Evolutionary conservation across 2,888 invertebrate species (phyloP).

Genomic region (Stenolophus ochropezus): DNA sequence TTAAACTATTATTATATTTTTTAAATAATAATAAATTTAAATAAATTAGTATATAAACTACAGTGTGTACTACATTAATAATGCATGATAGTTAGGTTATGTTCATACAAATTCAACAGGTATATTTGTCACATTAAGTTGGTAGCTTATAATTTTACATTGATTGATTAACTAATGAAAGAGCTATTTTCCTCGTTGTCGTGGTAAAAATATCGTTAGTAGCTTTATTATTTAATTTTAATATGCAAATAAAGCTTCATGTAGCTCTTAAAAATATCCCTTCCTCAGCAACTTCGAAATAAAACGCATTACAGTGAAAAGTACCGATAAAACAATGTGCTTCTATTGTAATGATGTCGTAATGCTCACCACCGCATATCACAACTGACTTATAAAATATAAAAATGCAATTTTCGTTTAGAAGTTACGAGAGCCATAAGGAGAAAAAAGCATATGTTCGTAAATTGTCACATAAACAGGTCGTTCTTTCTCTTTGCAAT

Average conservation of each 20-base stretch:
- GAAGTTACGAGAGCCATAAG: constrained; percentile 26
- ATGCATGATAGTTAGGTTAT: no score
- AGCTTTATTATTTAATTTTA: no score
- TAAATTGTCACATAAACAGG: constrained; percentile 48
- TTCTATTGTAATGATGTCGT: constrained; percentile 34
- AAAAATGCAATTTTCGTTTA: constrained; percentile 45
- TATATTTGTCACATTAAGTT: no score
- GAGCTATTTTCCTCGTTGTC: no score
- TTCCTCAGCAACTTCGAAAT: background rate
- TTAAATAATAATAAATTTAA: no score
- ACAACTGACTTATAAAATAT: constrained; percentile 43
- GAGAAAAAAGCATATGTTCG: constrained; percentile 33
- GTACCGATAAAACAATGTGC: constrained; percentile 45
- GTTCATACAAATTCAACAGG: no score
- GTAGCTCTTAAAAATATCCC: background rate
- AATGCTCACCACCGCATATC: constrained; percentile 5
- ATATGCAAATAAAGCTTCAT: background rate
- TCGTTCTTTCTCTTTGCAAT: constrained; percentile 5
- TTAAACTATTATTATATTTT: no score
- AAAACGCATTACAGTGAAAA: background rate
- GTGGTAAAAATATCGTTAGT: no score
- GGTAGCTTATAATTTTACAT: no score
- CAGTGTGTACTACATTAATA: no score
- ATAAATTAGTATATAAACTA: no score
- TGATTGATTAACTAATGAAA: no score